Base-by-base conservation (phyloP, 2,888 invertebrate genomes). In the Hirtodrosophila confusa region DNA sequence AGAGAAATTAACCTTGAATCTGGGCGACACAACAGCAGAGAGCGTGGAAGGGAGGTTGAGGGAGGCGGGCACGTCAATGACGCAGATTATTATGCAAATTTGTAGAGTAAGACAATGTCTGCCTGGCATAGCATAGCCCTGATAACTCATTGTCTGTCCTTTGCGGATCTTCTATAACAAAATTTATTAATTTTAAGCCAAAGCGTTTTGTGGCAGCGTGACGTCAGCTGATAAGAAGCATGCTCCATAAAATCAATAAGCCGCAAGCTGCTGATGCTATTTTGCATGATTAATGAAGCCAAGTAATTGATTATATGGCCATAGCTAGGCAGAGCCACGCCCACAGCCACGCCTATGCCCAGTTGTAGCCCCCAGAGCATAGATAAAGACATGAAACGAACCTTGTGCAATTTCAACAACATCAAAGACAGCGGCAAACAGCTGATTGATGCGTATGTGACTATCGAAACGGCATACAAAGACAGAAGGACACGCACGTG, bases 271-370 rank as follows among this genome's bases (percentile, higher is more conserved):
- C 44, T 41, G 63, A 61, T 69, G 48, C 67, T 80, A 84, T 86
- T 85, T 74, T 86, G 86, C 85, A 86, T 86, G 85, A 85, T 85
- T 86, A 85, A 85, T 85, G 85, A 82, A 86, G 71, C 74, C 73
- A 74, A 63, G 69, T 85, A 86, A 85, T 86, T 85, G 86, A 85
- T 86, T 80, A 80, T 66, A 78, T 36, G 74, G 65, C 66, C n/a
- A n/a, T n/a, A n/a, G n/a, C n/a, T n/a, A n/a, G n/a, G n/a, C 72
- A 70, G 61, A 71, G 71, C 70, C 12, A 44, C 36, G 12, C 40
- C 57, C 43, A 47, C 17, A 17, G 39, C 47, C 24, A 10, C 8
- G 3, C 31, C 44, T 12, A 10, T 2, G 0, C 1, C 10, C 3
- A n/a, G 4, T 31, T 27, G 27, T 27, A 6, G 31, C 36, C 17